These are phyloP conservation scores for Scrobipalpa atriplicella DNA, from an alignment of 2,888 invertebrate species.

Conservation along the genomic window DNA sequence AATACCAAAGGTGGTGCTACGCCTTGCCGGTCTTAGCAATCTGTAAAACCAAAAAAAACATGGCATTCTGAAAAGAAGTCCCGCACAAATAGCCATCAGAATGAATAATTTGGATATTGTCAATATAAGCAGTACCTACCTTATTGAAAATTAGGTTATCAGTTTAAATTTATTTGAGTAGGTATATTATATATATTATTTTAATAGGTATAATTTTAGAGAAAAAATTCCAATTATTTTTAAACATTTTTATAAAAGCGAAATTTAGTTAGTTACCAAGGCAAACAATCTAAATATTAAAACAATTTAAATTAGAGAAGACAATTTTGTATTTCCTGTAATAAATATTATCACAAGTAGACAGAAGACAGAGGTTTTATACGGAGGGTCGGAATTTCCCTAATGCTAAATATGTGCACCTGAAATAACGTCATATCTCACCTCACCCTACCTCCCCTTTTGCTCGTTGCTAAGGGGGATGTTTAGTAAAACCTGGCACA, in stretches of 20 bases:
- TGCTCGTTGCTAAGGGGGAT: neutral
- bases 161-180: too few species aligned
- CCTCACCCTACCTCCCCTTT: constrained; percentile 1
- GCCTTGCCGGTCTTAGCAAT: neutral
- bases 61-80: too few species aligned
- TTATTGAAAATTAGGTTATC: too few species aligned
- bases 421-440: constrained; percentile 5
- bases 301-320: neutral
- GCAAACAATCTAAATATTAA: neutral
- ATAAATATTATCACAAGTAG: constrained; percentile 6
- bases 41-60: too few species aligned
- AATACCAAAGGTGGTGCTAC: neutral
- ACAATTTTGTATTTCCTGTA: neutral
- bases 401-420: constrained; percentile 10
- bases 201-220: too few species aligned
- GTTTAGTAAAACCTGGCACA: constrained; percentile 4
- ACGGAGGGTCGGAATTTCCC: constrained; percentile 8
- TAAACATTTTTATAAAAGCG: too few species aligned
- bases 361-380: neutral
- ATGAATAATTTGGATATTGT: too few species aligned
- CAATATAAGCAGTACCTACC: too few species aligned
- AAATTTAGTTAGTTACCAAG: neutral
- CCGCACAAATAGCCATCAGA: too few species aligned
- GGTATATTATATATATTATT: too few species aligned
- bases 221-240: too few species aligned